These are phyloP conservation scores for Synergus umbraculus DNA, from an alignment of 2,888 invertebrate species.

Conservation along the genomic window DNA sequence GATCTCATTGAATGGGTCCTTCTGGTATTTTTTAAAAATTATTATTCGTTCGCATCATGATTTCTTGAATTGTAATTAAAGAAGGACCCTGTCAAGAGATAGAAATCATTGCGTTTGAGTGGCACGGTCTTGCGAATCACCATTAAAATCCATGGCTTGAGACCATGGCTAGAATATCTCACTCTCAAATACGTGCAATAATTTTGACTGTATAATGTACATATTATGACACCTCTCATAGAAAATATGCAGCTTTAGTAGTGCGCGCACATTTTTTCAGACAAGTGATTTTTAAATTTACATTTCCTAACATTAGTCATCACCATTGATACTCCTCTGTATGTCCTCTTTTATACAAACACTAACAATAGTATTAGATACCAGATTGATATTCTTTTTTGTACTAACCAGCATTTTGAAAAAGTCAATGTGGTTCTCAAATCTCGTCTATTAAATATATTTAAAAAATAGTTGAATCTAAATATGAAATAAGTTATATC, in stretches of 20 bases:
- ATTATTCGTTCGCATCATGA: background rate
- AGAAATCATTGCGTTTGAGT: conserved; percentile 57
- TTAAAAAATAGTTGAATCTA: background rate
- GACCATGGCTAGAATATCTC: conserved; percentile 72
- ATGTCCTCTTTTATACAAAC: conserved; percentile 35
- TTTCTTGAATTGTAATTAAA: background rate
- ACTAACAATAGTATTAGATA: conserved; percentile 28
- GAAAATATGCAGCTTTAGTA: conserved; percentile 71
- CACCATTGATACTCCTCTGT: conserved; percentile 29
- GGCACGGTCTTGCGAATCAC: conserved; percentile 69
- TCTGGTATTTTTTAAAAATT: conserved; percentile 43
- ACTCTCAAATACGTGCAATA: conserved; percentile 60
- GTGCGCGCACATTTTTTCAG: conserved; percentile 66
- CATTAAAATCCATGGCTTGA: conserved; percentile 76
- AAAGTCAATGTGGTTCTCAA: conserved; percentile 19
- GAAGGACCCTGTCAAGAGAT: conserved; percentile 61
- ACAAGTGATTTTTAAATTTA: conserved; percentile 18
- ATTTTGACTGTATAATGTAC: conserved; percentile 55
- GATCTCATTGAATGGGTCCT: conserved; percentile 63
- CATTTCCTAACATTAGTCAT: conserved; percentile 33
- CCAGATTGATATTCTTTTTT: conserved; percentile 2
- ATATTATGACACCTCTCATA: conserved; percentile 53
- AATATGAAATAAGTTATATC: background rate
- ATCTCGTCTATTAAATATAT: background rate
- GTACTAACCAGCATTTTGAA: background rate